phyloP scores from a whole-genome alignment of 2,888 invertebrate species.

The Lasioglossum malachurum region DNA sequence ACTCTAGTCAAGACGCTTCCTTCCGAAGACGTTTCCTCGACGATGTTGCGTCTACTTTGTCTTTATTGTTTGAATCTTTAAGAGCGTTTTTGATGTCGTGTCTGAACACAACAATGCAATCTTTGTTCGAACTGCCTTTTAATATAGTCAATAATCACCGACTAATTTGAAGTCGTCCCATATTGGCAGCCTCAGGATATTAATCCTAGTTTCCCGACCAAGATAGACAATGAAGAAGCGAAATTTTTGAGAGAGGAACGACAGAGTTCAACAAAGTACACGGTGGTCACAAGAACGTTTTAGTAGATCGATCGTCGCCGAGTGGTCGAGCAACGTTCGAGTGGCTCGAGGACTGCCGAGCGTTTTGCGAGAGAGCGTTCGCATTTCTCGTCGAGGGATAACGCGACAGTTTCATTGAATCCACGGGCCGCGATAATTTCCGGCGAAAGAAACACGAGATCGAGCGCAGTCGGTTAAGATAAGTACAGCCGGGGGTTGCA shows the following conservation, averaged over 20 bases:
- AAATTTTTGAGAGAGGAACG: not conserved
- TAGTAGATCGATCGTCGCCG: slow-evolving; percentile 18
- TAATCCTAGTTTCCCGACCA: not conserved
- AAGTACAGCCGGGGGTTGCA: slow-evolving; percentile 71
- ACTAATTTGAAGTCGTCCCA: too few relatives aligned
- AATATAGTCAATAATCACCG: not conserved
- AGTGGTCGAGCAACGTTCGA: slow-evolving; percentile 49
- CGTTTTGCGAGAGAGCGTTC: slow-evolving; percentile 63
- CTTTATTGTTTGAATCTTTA: not conserved
- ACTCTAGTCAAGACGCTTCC: not conserved
- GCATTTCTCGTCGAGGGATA: slow-evolving; percentile 65
- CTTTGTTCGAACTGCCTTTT: not conserved
- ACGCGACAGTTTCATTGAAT: slow-evolving; percentile 67
- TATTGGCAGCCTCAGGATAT: not conserved
- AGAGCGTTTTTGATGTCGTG: too few relatives aligned
- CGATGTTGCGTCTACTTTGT: not conserved
- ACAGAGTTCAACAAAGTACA: not conserved
- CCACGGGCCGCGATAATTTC: slow-evolving; percentile 64
- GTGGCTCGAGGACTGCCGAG: slow-evolving; percentile 41
- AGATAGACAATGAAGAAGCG: not conserved
- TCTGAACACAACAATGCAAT: too few relatives aligned
- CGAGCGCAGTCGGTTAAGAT: slow-evolving; percentile 66
- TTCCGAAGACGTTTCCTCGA: not conserved
- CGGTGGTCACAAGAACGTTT: slow-evolving; percentile 1
- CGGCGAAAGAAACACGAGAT: slow-evolving; percentile 62